These are phyloP conservation scores for Acleris emargana DNA, from an alignment of 2,888 invertebrate genomes.

Conservation along the genomic window DNA sequence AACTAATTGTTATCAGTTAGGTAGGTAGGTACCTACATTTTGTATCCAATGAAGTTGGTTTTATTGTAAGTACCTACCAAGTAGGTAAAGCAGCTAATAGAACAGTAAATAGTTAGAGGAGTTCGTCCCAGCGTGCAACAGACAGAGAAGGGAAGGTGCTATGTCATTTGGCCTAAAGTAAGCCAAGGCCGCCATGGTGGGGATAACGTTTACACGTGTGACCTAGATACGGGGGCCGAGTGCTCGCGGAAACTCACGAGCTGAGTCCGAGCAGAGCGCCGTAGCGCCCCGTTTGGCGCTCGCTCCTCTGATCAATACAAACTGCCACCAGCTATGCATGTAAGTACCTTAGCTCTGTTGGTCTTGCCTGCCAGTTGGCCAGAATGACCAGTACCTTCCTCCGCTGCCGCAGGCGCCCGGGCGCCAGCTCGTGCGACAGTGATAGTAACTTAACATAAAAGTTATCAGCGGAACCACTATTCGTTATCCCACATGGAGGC, in stretches of 20 bases:
- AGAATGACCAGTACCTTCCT: conserved; percentile 1
- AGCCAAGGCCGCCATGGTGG: conserved; percentile 81
- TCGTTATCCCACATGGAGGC: conserved; percentile 54
- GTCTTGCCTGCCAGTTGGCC: conserved; percentile 5
- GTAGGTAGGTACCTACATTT: too few relatives aligned
- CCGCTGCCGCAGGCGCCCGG: conserved; percentile 9
- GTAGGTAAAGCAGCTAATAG: too few relatives aligned
- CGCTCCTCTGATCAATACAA: conserved; percentile 65
- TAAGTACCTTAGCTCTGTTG: conserved; percentile 44
- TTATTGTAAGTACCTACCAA: too few relatives aligned
- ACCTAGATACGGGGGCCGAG: conserved; percentile 75
- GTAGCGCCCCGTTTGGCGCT: conserved; percentile 42
- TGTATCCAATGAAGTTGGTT: too few relatives aligned
- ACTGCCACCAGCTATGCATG: conserved; percentile 44
- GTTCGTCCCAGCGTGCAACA: conserved; percentile 13
- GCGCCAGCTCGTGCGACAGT: background rate
- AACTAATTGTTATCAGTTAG: too few relatives aligned
- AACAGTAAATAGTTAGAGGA: too few relatives aligned
- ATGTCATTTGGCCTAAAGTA: conserved; percentile 74
- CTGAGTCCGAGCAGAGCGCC: conserved; percentile 55
- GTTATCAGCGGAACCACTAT: conserved; percentile 36
- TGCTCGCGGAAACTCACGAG: conserved; percentile 66
- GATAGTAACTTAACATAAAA: background rate
- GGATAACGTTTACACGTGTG: conserved; percentile 83
- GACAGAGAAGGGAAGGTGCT: conserved; percentile 71